Percentiles rank a stretch among this genome's conserved stretches.
Conservation (phyloP, 2,888 invertebrate genomes). For the Isotomurus palustris region DNA sequence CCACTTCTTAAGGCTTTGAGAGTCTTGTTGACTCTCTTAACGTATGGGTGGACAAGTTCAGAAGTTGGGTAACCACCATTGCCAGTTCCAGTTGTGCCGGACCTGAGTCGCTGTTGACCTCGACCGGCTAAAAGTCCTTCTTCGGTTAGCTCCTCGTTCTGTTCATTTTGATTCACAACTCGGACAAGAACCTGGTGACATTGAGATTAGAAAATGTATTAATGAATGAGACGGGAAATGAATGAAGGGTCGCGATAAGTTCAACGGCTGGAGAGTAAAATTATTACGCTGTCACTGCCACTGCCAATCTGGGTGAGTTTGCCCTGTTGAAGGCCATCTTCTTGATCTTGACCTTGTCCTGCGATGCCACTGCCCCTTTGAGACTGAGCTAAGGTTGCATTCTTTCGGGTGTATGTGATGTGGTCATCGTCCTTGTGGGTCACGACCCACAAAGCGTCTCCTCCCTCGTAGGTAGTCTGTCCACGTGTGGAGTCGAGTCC, state of each 20-base stretch:
- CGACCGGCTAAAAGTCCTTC: constrained; percentile 3
- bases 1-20: background rate
- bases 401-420: constrained; percentile 12
- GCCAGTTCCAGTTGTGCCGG: background rate
- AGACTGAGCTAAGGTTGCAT: too few relatives aligned
- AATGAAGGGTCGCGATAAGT: too few relatives aligned
- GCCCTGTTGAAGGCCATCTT: background rate
- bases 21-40: background rate
- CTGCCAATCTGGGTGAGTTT: constrained; percentile 6
- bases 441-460: constrained; percentile 14
- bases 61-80: background rate
- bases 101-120: background rate
- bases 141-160: constrained; percentile 2
- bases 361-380: background rate
- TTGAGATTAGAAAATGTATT: too few relatives aligned
- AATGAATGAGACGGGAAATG: too few relatives aligned
- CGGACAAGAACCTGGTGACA: constrained; percentile 4
- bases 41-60: constrained; percentile 9
- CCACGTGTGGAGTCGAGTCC: background rate
- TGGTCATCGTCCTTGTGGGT: constrained; percentile 9
- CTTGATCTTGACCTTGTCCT: background rate
- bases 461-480: background rate
- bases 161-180: background rate
- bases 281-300: constrained; percentile 10
- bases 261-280: too few relatives aligned